Base-by-base conservation (phyloP, 2,888 invertebrate species). In the Melipona beecheii region DNA sequence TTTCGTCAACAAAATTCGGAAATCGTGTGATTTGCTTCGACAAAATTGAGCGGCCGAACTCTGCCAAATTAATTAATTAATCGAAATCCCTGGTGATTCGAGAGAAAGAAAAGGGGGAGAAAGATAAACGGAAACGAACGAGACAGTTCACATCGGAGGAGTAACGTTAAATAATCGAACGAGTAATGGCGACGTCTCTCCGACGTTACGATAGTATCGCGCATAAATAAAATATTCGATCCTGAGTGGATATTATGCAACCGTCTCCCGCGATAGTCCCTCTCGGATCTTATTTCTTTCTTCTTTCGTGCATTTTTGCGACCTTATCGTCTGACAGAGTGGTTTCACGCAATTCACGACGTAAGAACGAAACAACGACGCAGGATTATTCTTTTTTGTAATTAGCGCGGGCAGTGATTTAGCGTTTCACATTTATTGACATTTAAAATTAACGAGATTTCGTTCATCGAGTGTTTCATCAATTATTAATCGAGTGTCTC, bases 221-320 rank as follows among this genome's bases (percentile, higher is more conserved):
- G 75, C 56, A 80, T 86, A 87, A 86, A 86, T 84, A 83, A 87
- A 87, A 86, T 78, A 81, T 74, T 54, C 83, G 81, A 76, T 80
- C 80, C 81, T 73, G 78, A 86, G 65, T 83, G 77, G 78, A 81
- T 69, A 78, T 87, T 87, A 86, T 78, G 82, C 80, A 87, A 87
- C 68, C 68, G 76, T 84, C 82, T 43, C 11, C 76, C 66, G 84
- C 75, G 75, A 75, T 77, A 69, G 76, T 75, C 74, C 70, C 83
- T 52, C 69, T 27, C 72, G 62, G 73, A 78, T 68, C 54, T 74
- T 66, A 60, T 79, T 70, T 52, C 73, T 69, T 50, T 73, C 62
- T 72, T 27, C 31, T 54, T 43, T 52, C 54, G 50, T 72, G 36
- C 68, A 65, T 58, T 73, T 70, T 72, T 76, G 24, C 69, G 19